Conservation (phyloP, 2,888 invertebrate genomes). For the Rhogogaster chlorosoma region DNA sequence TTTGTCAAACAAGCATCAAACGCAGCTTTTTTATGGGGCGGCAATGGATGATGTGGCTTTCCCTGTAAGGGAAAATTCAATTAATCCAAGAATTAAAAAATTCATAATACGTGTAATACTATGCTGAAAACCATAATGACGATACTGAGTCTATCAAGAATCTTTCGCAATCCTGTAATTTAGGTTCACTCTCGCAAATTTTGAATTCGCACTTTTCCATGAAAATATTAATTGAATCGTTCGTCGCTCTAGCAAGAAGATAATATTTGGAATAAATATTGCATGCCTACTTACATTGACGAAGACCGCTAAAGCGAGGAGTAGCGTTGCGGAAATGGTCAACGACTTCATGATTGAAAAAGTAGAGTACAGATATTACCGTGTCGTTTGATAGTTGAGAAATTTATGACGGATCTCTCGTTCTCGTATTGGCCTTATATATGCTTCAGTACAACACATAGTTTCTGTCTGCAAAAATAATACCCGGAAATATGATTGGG, state of each 20-base stretch:
- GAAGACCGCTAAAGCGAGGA: constrained; percentile 2
- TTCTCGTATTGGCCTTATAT: neutral
- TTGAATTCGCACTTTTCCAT: neutral
- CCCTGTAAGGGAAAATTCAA: neutral
- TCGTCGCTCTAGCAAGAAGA: neutral
- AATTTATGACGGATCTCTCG: neutral
- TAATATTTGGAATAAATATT: neutral
- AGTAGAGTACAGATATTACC: neutral
- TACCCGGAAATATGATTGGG: neutral
- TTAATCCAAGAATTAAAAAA: neutral
- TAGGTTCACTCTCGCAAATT: neutral
- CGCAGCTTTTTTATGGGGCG: neutral
- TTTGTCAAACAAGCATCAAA: constrained; percentile 10
- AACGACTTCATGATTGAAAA: constrained; percentile 16
- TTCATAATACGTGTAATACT: neutral
- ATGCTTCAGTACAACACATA: neutral
- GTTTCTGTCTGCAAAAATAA: neutral
- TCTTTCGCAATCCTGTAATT: neutral
- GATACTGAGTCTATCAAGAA: neutral
- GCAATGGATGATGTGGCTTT: neutral
- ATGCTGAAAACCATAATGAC: neutral
- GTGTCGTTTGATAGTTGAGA: neutral
- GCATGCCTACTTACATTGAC: neutral
- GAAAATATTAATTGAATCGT: neutral
- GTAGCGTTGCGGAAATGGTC: neutral